A percentile compares a stretch with the other conserved stretches of the same genome.
phyloP scores from a whole-genome alignment of 2,113 vertebrate species.

The Corynorhinus townsendii region DNA sequence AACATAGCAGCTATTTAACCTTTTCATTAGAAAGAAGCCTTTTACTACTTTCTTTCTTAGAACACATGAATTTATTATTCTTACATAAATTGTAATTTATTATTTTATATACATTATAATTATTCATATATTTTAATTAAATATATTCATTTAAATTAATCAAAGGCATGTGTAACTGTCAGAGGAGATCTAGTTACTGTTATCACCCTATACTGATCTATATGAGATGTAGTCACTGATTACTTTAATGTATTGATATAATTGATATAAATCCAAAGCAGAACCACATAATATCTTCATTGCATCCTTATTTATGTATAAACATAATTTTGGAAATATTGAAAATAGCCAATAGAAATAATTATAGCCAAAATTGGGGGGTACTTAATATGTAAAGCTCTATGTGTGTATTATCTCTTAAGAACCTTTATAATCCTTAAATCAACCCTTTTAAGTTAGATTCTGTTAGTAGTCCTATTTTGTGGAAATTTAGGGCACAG shows the following conservation, averaged over 20 bases:
- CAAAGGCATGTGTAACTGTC: neutral
- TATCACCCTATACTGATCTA: neutral
- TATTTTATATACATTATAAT: neutral
- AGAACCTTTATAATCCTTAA: neutral
- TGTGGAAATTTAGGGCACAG: neutral
- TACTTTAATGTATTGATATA: neutral
- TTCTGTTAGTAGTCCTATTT: neutral
- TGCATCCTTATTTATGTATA: neutral
- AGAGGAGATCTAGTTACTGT: neutral
- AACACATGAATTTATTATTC: neutral
- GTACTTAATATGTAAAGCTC: neutral
- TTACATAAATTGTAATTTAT: constrained; percentile 2
- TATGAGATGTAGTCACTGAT: neutral
- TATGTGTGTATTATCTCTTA: neutral
- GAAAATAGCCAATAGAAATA: constrained; percentile 1
- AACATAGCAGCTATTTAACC: neutral
- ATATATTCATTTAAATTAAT: neutral
- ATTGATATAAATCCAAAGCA: neutral
- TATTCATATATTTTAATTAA: constrained; percentile 11
- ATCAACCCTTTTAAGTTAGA: neutral
- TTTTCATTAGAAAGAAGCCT: neutral
- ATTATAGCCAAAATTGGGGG: neutral
- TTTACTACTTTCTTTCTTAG: neutral
- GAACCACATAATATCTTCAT: neutral
- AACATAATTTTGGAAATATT: constrained; percentile 28